Base-by-base conservation (phyloP, 2,113 vertebrate species). In the Nycticryphes semicollaris region DNA sequence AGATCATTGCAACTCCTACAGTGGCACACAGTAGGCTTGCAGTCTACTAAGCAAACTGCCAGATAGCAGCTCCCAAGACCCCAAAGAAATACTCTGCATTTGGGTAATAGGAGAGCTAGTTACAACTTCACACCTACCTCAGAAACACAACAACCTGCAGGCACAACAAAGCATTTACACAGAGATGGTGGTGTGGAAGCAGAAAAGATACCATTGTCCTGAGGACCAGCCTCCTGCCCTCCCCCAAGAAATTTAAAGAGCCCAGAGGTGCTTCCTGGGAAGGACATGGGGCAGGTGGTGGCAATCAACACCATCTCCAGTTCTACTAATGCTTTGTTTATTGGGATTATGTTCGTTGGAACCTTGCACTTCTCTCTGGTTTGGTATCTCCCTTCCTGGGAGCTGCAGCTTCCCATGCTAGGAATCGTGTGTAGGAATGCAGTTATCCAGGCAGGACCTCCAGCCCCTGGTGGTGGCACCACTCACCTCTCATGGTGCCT, bases 161-260 rank as follows among this genome's bases (percentile, higher is more conserved):
- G 2, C 7, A 74, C 9, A 4, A 80, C 2, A 7, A 62, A 45
- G 3, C 2, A n/a, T 3, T 13, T 9, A 3, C 3, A 6, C 2
- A 1, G 5, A 5, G 2, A 33, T 43, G 43, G 43, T 14, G 14
- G 14, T 43, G 43, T 13, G 20, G 47, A 47, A 21, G 19, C 45
- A 43, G 8, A 37, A 80, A 13, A 56, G 1, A 3, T 1, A 1
- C 2, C 16, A 43, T 5, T 12, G 0, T 9, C 31, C 23, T 6
- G 1, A 3, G 1, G 1, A 47, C 4, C 12, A 82, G 2, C 1
- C 6, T 7, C 3, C 8, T 30, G 0, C 7, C 3, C 7, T 75
- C 57, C 11, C 10, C 7, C 19, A 54, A 25, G 33, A 45, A 67
- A 45, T 63, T 84, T 35, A 35, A 80, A 43, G 21, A 62, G 5